Conservation (phyloP, 2,888 invertebrate genomes). For the Hesperia comma region DNA sequence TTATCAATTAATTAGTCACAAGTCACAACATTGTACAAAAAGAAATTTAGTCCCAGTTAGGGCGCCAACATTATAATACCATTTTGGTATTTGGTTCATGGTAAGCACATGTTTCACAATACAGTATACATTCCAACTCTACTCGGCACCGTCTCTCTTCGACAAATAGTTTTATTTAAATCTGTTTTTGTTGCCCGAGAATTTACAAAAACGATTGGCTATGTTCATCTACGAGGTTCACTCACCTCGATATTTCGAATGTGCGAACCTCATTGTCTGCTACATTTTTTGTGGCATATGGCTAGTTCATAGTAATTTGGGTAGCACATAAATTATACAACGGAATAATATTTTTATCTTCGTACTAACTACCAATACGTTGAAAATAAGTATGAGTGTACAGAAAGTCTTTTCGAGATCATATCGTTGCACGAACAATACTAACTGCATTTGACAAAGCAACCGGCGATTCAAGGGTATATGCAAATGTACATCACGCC, state of each 20-base stretch:
- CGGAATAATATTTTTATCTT: slow-evolving; percentile 8
- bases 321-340: slow-evolving; percentile 21
- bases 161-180: slow-evolving; percentile 43
- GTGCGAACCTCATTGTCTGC: slow-evolving; percentile 79
- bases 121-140: slow-evolving; percentile 13
- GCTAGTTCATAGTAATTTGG: slow-evolving; percentile 61
- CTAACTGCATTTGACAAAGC: slow-evolving; percentile 60
- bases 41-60: slow-evolving; percentile 1
- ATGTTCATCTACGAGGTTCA: slow-evolving; percentile 69
- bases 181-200: slow-evolving; percentile 64
- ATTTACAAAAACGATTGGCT: slow-evolving; percentile 74
- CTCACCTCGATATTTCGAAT: slow-evolving; percentile 76
- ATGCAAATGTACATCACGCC: slow-evolving; percentile 71
- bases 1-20: neutral
- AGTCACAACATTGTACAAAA: neutral
- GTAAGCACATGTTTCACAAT: slow-evolving; percentile 43
- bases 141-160: slow-evolving; percentile 15
- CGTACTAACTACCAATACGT: neutral
- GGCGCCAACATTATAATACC: slow-evolving; percentile 14
- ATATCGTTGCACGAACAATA: slow-evolving; percentile 56
- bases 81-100: slow-evolving; percentile 45
- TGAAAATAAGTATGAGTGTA: neutral
- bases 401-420: slow-evolving; percentile 42
- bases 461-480: slow-evolving; percentile 65
- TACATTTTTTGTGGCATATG: slow-evolving; percentile 75